Evolutionary conservation across 2,888 invertebrate genomes (phyloP), one percentile per base, ranked within the genome.

Genomic region (Philopedon plagiatum): DNA sequence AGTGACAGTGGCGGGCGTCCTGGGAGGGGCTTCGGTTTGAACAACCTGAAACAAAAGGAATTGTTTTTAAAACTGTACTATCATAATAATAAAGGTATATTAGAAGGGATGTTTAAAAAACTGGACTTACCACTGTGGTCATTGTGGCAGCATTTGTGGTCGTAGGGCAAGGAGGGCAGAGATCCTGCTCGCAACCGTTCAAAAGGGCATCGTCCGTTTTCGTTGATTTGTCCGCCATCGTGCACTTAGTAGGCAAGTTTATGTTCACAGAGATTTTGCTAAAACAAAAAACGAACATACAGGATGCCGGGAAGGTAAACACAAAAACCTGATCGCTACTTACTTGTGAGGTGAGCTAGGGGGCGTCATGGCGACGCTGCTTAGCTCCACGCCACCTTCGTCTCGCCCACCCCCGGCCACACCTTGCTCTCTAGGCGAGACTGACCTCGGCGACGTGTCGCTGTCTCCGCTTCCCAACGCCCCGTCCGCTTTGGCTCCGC

Each of bases 191-290:
- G 29, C 83, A 82, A 63, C 84, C 85, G 67, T 81, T 79, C 56
- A 85, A 77, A 44, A 85, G 79, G 61, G 80, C 85, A 73, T 86
- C 86, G 76, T 86, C 92, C 87, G 91, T 92, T 89, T 91, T 91
- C 81, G 90, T 90, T 83, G 91, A 90, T 87, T 92, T 92, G 86
- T 91, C 90, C 82, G 90, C 89, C 87, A 88, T 90, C 81, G 87
- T 86, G 78, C 86, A 86, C 79, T 86, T 86, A 64, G 83, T 81
- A 60, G 84, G 78, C 74, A 79, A 56, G 39, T n/a, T 34, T n/a
- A 41, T 15, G n/a, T 13, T 65, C 19, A 39, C 29, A 15, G 62
- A n/a, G 19, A 51, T 51, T 54, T 51, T 68, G 23, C 61, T 68
- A 15, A 15, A 61, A 41, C 58, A 23, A 39, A 63, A 26, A 11